Base-by-base conservation (phyloP, 2,113 vertebrate genomes). In the Trichomycterus rosablanca region DNA sequence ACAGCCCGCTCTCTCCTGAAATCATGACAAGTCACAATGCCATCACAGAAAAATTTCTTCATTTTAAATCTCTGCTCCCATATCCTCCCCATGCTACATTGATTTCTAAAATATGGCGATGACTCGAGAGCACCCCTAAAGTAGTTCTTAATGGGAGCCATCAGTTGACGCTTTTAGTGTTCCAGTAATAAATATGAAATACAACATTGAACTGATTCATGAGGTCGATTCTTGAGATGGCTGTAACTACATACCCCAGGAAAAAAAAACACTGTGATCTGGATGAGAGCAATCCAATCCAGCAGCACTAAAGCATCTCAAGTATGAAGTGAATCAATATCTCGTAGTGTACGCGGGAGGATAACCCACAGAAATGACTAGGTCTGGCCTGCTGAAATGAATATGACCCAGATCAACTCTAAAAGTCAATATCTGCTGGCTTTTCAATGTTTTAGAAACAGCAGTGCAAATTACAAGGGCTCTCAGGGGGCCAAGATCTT, bases 21-120 rank as follows among this genome's bases (percentile, higher is more conserved):
- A 53, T 44, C 45, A 58, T 51, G 66, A 69, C 66, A 64, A 59
- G 58, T 49, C 58, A 62, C 51, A 54, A 39, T 63, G 49, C 58
- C 46, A 30, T 32, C 22, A 12, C 5, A 20, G 59, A 52, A 44
- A 44, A 58, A 63, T 49, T 53, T 50, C 39, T 26, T 45, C 59
- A 42, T 63, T 67, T 40, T 52, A 18, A 43, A 11, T n/a, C n/a
- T n/a, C 18, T 45, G 6, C 46, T n/a, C 24, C 35, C 23, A 9
- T 46, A 5, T 44, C 15, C 16, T 11, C 30, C 43, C 51, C 43
- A 43, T 54, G 40, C 28, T 50, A 58, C 60, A 66, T 15, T 63
- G 19, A 26, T 64, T 72, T 56, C 22, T 53, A 43, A 63, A 66
- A 53, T 54, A 54, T 35, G 28, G 8, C 15, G 22, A 20, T 15